Evolutionary conservation across 2,888 invertebrate genomes (phyloP).

Genomic region (Mesorhabditis spiculigera): DNA sequence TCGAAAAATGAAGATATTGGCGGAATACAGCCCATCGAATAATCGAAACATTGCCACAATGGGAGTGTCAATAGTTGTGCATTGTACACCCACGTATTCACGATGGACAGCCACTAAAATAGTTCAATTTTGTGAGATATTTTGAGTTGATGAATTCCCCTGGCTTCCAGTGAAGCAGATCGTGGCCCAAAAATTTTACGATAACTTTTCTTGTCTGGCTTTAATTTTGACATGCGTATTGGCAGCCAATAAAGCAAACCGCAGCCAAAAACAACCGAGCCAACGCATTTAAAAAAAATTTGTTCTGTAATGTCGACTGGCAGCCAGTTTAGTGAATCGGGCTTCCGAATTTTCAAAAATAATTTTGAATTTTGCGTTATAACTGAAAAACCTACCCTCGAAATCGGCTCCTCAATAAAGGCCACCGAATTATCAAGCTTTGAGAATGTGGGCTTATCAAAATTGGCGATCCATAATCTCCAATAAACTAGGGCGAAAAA

Average conservation of each 20-base stretch:
- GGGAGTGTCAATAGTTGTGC: constrained; percentile 79
- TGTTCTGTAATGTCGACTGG: constrained; percentile 2
- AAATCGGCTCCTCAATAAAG: constrained; percentile 64
- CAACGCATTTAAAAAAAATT: not conserved
- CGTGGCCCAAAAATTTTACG: too few species aligned
- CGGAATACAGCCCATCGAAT: constrained; percentile 94
- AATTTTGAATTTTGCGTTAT: not conserved
- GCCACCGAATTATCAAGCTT: constrained; percentile 87
- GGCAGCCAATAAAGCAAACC: too few species aligned
- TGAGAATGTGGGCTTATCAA: constrained; percentile 75
- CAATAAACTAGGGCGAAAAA: not conserved
- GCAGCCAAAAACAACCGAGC: too few species aligned
- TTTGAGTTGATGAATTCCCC: too few species aligned
- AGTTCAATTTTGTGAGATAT: too few species aligned
- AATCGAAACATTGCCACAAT: constrained; percentile 91
- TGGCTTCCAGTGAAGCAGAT: not conserved
- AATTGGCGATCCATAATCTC: constrained; percentile 77
- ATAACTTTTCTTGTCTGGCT: too few species aligned
- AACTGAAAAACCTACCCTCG: constrained; percentile 21
- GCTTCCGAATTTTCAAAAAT: not conserved
- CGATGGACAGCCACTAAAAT: constrained; percentile 64
- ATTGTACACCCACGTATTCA: constrained; percentile 83
- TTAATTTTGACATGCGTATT: too few species aligned
- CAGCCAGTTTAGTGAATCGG: too few species aligned
- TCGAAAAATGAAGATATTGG: constrained; percentile 20